These are phyloP conservation scores for Geotrypetes seraphini DNA, from an alignment of 2,797 vertebrate genomes.

Conservation along the genomic window DNA sequence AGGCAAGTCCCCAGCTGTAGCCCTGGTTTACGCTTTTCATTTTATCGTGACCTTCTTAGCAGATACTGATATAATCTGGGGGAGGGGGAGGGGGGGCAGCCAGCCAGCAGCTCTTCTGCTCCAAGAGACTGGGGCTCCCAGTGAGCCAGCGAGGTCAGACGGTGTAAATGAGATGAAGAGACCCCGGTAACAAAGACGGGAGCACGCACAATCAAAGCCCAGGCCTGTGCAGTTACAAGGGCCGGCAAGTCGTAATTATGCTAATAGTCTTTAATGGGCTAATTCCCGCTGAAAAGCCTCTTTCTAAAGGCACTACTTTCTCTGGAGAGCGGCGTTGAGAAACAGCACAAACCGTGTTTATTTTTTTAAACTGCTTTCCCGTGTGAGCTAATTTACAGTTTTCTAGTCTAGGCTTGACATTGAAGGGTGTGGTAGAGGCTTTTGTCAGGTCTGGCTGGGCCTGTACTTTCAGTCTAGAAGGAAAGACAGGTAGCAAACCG, in stretches of 20 bases:
- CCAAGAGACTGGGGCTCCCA: constrained; percentile 59
- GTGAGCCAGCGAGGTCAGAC: constrained; percentile 67
- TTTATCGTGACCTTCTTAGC: constrained; percentile 96
- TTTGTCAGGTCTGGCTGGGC: constrained; percentile 46
- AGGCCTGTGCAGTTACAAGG: constrained; percentile 69
- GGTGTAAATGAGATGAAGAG: constrained; percentile 73
- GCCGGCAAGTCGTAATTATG: constrained; percentile 86
- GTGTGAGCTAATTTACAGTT: constrained; percentile 64
- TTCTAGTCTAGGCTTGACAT: constrained; percentile 65
- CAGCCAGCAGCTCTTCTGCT: constrained; percentile 58
- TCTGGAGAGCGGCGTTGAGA: constrained; percentile 49
- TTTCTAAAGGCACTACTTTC: constrained; percentile 56
- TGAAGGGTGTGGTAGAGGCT: constrained; percentile 69
- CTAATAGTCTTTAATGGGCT: constrained; percentile 92
- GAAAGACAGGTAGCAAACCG: constrained; percentile 66
- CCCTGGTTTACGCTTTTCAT: constrained; percentile 88
- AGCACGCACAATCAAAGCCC: constrained; percentile 80
- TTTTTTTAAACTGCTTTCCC: constrained; percentile 56
- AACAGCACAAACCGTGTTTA: constrained; percentile 51
- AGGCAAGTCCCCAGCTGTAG: constrained; percentile 92
- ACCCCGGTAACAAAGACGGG: constrained; percentile 66
- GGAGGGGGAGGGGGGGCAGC: too few relatives aligned
- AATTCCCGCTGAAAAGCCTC: constrained; percentile 67
- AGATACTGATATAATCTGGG: constrained; percentile 82
- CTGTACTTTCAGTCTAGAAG: constrained; percentile 43